Conservation (phyloP, 2,797 vertebrate species). For the Craterocephalus amniculus region DNA sequence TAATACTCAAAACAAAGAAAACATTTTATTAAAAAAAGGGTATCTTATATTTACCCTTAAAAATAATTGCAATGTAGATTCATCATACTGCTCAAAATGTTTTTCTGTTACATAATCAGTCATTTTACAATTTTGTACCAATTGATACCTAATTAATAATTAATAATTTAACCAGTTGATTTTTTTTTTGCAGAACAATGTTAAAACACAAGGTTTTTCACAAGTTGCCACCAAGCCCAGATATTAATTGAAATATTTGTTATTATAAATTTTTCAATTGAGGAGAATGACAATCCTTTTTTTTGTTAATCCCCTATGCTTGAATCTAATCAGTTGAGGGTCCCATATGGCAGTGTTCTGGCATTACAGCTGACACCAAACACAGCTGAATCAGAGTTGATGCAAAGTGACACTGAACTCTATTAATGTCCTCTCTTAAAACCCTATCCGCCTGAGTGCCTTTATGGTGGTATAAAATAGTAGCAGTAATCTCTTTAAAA, state of each 20-base stretch:
- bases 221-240: not conserved
- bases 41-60: not conserved
- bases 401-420: constrained; percentile 71
- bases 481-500: constrained; percentile 75
- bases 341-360: constrained; percentile 50
- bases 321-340: constrained; percentile 36
- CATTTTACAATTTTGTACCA: not conserved
- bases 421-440: constrained; percentile 75
- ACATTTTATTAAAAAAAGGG: not conserved
- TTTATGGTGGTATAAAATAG: constrained; percentile 73
- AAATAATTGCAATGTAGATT: not conserved
- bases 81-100: not conserved
- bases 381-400: constrained; percentile 61
- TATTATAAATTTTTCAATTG: constrained; percentile 17
- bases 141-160: too few relatives aligned
- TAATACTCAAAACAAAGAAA: not conserved
- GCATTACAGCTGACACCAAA: constrained; percentile 55
- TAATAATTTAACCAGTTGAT: not conserved
- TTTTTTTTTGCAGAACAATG: not conserved
- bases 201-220: not conserved
- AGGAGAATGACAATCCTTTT: not conserved
- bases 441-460: constrained; percentile 64
- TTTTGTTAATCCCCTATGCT: constrained; percentile 19
- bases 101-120: not conserved
- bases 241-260: not conserved